Evolutionary conservation across 2,888 invertebrate genomes (phyloP).

Genomic region (Gortyna flavago): DNA sequence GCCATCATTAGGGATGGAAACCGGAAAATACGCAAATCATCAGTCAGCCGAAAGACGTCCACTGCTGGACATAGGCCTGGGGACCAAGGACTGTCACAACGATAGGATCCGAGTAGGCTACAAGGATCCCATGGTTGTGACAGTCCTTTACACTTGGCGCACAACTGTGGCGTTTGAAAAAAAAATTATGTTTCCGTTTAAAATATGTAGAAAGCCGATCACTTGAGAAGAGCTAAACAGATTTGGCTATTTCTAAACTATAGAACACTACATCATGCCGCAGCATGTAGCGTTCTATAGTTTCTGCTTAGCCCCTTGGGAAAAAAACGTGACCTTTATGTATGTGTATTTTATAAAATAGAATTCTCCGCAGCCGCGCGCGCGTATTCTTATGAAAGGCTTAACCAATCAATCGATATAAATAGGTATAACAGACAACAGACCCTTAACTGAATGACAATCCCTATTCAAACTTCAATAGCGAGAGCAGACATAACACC

Average conservation of each 20-base stretch:
- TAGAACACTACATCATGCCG: not conserved
- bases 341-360: not conserved
- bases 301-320: not conserved
- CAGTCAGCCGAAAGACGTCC: not conserved
- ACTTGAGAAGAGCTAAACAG: no score
- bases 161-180: no score
- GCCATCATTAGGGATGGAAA: not conserved
- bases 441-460: not conserved
- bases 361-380: no score
- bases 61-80: not conserved
- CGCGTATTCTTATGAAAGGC: not conserved
- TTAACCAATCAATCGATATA: not conserved
- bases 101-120: no score
- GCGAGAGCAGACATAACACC: not conserved
- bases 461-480: constrained; percentile 20
- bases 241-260: no score
- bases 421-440: no score
- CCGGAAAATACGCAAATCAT: not conserved
- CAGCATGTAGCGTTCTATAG: no score
- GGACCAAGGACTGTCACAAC: not conserved
- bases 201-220: not conserved
- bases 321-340: not conserved
- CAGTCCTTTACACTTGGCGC: no score
- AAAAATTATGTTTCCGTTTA: not conserved
- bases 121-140: no score